phyloP scores from a whole-genome alignment of 1,140 invertebrate genomes.

The Papilio machaon region DNA sequence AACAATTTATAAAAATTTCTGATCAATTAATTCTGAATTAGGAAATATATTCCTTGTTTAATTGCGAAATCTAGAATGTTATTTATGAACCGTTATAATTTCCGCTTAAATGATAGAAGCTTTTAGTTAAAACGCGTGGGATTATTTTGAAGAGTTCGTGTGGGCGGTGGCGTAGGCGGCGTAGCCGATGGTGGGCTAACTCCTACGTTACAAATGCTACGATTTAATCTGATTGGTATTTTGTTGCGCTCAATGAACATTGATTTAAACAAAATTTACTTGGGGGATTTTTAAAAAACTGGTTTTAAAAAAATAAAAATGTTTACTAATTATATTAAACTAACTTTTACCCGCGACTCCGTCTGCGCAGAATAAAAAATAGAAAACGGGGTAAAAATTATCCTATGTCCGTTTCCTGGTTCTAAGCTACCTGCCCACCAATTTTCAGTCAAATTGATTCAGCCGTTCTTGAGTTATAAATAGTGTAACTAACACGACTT shows the following conservation, averaged over 20 bases:
- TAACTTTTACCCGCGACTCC: too few species aligned
- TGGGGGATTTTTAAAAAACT: too few species aligned
- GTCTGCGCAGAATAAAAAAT: too few species aligned
- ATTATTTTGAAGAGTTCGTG: not conserved
- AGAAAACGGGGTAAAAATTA: too few species aligned
- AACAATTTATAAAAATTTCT: not conserved
- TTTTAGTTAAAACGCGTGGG: slow-evolving; percentile 3
- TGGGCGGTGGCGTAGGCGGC: slow-evolving; percentile 2
- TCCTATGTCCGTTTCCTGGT: too few species aligned
- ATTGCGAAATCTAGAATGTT: not conserved
- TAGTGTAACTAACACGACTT: too few species aligned
- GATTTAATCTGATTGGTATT: not conserved
- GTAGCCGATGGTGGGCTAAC: not conserved
- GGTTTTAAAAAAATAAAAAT: not conserved
- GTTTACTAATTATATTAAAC: too few species aligned
- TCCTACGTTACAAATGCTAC: slow-evolving; percentile 6
- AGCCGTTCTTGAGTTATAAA: too few species aligned
- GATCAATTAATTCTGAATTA: not conserved
- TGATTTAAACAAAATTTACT: not conserved
- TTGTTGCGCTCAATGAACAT: not conserved
- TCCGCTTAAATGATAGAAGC: not conserved
- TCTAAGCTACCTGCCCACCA: too few species aligned
- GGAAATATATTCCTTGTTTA: not conserved
- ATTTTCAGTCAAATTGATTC: too few species aligned
- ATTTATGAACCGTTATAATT: not conserved